Evolutionary conservation across 1,140 invertebrate species (phyloP).

Genomic region (Zelostemma sp.): DNA sequence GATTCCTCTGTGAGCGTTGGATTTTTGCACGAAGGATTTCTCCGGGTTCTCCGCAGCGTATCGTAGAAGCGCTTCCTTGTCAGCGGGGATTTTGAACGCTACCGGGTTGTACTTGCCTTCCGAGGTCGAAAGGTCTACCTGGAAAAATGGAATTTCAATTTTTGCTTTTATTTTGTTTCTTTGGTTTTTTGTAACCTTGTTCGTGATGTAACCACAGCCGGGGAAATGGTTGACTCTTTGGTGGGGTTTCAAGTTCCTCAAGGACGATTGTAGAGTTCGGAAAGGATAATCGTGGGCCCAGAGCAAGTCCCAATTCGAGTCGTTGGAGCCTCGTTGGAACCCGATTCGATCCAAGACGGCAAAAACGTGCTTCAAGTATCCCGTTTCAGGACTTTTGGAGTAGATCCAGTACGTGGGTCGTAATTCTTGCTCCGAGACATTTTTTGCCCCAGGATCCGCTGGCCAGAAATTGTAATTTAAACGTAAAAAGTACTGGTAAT

Average conservation of each 20-base stretch:
- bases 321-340: conserved; percentile 74
- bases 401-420: conserved; percentile 71
- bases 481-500: conserved; percentile 43
- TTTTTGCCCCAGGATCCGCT: conserved; percentile 19
- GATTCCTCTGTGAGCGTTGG: conserved; percentile 92
- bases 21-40: conserved; percentile 90
- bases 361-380: conserved; percentile 84
- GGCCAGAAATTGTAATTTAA: conserved; percentile 35
- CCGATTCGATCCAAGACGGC: conserved; percentile 81
- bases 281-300: conserved; percentile 97
- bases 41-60: conserved; percentile 79
- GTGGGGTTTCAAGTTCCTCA: conserved; percentile 77
- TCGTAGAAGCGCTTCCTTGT: conserved; percentile 79
- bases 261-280: conserved; percentile 71
- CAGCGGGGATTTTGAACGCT: conserved; percentile 89
- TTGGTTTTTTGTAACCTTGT: conserved; percentile 77
- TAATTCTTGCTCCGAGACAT: conserved; percentile 28
- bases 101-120: conserved; percentile 82
- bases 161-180: too few relatives aligned
- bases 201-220: conserved; percentile 94
- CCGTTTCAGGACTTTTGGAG: conserved; percentile 70
- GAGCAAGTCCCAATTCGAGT: conserved; percentile 85
- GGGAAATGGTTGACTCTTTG: conserved; percentile 96
- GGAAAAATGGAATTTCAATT: too few relatives aligned
- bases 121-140: conserved; percentile 84